Evolutionary conservation across 2,797 vertebrate species (phyloP), one percentile per base, ranked within the genome.

Genomic region (Sebastes wilsoni): DNA sequence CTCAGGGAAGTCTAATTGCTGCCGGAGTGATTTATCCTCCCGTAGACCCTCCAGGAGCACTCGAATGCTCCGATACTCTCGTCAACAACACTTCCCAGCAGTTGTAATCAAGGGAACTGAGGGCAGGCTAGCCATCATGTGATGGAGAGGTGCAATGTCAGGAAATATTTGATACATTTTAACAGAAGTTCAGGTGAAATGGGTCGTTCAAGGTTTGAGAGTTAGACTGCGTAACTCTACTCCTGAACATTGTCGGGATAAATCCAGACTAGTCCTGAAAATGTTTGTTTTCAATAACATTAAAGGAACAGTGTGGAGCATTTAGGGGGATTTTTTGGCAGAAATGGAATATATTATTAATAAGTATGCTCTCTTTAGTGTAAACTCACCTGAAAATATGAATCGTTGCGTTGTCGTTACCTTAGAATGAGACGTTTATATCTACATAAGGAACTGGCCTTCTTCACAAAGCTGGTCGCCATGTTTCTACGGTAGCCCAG

Each of bases 1-100:
- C 85, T 93, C 67, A 49, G 75, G 75, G 55, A 84, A 54, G 78
- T 80, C 64, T 86, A 90, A 94, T 88, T 89, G 84, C 88, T 38
- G 64, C 78, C 75, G 84, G 77, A 89, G 86, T 84, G 88, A 93
- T 93, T 90, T 90, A 92, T 91, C 83, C 89, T 85, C 78, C 86
- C 73, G 69, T 80, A 81, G 80, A 88, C 36, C 72, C 80, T 72
- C 72, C 18, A 77, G 86, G 80, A 79, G 82, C 85, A 76, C 87
- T 93, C 16, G 1, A 86, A 76, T 65, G 75, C 82, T 87, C 62
- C 66, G 72, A 79, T 67, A 55, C 77, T 67, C 79, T 67, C 52
- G 36, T 85, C 81, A 86, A 71, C 75, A 80, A 75, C 25, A 20
- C 67, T 49, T 71, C 58, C 36, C 58, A 71, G 81, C 72, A 73